Conservation (phyloP, 2,797 vertebrate species). For the Mus spretus region DNA sequence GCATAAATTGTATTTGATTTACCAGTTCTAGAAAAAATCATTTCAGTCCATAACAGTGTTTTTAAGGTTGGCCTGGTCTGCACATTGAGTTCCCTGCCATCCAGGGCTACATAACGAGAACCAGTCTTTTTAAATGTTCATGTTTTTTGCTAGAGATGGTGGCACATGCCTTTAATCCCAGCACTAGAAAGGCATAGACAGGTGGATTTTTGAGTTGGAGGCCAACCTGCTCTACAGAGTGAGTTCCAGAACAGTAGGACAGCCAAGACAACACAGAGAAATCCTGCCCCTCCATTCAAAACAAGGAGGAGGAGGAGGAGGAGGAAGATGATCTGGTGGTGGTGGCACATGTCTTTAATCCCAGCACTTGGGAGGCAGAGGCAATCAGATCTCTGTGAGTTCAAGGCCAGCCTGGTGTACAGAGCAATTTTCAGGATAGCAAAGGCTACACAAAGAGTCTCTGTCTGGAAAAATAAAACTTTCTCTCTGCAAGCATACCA, state of each 20-base stretch:
- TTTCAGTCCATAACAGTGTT: slow-evolving; percentile 18
- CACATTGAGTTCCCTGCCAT: not conserved
- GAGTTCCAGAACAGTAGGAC: not conserved
- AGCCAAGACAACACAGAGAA: not conserved
- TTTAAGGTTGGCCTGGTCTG: not conserved
- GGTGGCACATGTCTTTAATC: not conserved
- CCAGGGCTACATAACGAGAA: not conserved
- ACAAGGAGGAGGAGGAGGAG: not conserved
- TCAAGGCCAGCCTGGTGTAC: not conserved
- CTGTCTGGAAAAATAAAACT: not conserved
- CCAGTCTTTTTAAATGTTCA: not conserved
- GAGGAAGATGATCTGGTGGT: not conserved
- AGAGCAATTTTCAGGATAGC: not conserved
- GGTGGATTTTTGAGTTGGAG: not conserved
- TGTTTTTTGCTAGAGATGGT: not conserved
- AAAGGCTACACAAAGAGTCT: not conserved
- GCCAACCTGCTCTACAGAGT: not conserved
- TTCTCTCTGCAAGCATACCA: not conserved
- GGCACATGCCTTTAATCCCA: not conserved
- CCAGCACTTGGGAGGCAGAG: not conserved
- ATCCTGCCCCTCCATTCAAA: not conserved
- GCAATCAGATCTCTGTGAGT: not conserved
- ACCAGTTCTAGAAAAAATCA: slow-evolving; percentile 56
- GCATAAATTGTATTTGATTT: slow-evolving; percentile 51
- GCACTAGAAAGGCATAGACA: not conserved